Evolutionary conservation across 2,113 vertebrate genomes (phyloP).

Genomic region (Plestiodon gilberti): DNA sequence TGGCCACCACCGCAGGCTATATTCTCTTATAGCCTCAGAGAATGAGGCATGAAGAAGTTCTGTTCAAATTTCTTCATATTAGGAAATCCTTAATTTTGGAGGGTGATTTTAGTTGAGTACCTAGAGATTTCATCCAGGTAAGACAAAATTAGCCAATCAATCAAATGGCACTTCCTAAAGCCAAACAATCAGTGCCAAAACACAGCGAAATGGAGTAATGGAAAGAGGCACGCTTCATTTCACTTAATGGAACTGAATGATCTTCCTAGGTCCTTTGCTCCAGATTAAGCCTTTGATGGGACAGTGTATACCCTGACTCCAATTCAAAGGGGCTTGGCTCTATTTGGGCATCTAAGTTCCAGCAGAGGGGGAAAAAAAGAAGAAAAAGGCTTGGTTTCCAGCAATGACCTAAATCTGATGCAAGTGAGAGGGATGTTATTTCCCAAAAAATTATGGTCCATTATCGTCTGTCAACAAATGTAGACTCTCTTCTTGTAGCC

Average conservation of each 20-base stretch:
- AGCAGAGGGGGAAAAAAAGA: no score
- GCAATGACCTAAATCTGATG: not conserved
- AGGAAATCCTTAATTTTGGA: not conserved
- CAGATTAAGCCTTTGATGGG: not conserved
- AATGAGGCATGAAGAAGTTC: not conserved
- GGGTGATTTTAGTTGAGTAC: not conserved
- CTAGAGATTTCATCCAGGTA: not conserved
- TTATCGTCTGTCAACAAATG: not conserved
- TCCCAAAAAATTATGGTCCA: not conserved
- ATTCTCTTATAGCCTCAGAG: not conserved
- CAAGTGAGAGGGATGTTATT: not conserved
- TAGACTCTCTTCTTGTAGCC: constrained; percentile 46
- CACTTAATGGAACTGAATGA: not conserved
- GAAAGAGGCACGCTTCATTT: not conserved
- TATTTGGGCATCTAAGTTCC: not conserved
- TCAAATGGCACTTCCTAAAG: not conserved
- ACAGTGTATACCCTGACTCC: not conserved
- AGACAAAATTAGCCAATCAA: not conserved
- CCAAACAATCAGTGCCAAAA: not conserved
- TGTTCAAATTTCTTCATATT: not conserved
- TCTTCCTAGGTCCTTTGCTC: not conserved
- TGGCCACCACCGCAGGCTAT: no score
- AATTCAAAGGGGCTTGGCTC: constrained; percentile 1
- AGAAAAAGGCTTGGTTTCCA: not conserved
- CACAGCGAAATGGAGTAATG: not conserved